A percentile compares a stretch with the other conserved stretches of the same genome.
Conservation (phyloP, 1,140 invertebrate genomes). For the Scaptomyza pallida region DNA sequence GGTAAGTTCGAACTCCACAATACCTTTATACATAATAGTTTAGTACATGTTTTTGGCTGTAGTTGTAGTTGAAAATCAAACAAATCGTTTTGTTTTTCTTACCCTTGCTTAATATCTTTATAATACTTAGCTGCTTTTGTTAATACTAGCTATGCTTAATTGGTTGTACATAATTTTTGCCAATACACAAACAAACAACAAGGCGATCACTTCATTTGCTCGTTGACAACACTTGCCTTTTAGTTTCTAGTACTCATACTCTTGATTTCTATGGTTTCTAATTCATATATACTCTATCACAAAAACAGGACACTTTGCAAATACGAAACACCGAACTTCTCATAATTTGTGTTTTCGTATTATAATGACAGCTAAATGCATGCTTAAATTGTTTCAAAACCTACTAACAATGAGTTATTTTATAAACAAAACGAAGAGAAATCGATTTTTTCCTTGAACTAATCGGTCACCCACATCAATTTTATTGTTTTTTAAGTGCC, state of each 20-base stretch:
- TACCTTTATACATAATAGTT: slow-evolving; percentile 9
- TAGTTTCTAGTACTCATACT: slow-evolving; percentile 11
- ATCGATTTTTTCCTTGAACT: slow-evolving; percentile 9
- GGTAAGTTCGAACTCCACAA: slow-evolving; percentile 85
- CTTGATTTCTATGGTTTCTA: slow-evolving; percentile 15
- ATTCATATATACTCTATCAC: slow-evolving; percentile 26
- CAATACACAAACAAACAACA: slow-evolving; percentile 14
- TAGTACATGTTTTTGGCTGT: slow-evolving; percentile 29
- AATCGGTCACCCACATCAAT: slow-evolving; percentile 16
- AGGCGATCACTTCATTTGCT: slow-evolving; percentile 66
- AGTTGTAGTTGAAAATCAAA: slow-evolving; percentile 34
- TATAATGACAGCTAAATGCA: slow-evolving; percentile 51
- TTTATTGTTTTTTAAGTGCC: slow-evolving; percentile 14
- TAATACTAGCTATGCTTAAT: slow-evolving; percentile 49
- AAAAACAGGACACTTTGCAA: slow-evolving; percentile 33
- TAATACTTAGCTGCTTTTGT: slow-evolving; percentile 51
- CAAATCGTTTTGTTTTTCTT: slow-evolving; percentile 6
- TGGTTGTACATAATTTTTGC: slow-evolving; percentile 29
- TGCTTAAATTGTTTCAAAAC: slow-evolving; percentile 43
- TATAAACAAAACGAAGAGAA: slow-evolving; percentile 1
- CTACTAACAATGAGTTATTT: slow-evolving; percentile 10
- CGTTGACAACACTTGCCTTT: slow-evolving; percentile 40
- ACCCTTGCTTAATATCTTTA: slow-evolving; percentile 26
- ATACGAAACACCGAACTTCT: slow-evolving; percentile 5
- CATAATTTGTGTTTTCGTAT: slow-evolving; percentile 22